Evolutionary conservation across 2,797 vertebrate species (phyloP).

Genomic region (Myotis vivesi): DNA sequence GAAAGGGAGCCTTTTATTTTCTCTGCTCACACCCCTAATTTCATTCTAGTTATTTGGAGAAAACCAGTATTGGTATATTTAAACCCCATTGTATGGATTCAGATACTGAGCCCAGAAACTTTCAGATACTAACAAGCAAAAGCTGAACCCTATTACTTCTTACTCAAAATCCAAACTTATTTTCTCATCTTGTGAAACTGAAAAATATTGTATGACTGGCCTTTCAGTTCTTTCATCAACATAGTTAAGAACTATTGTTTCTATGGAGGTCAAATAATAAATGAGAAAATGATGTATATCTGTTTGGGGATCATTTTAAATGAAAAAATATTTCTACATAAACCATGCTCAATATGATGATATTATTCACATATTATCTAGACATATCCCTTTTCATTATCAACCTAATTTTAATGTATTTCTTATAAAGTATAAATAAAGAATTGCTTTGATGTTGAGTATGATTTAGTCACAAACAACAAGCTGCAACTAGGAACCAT

Average conservation of each 20-base stretch:
- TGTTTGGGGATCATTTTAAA: not conserved
- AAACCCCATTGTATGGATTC: not conserved
- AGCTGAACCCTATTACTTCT: not conserved
- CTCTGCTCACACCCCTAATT: not conserved
- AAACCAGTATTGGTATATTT: not conserved
- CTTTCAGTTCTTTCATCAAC: not conserved
- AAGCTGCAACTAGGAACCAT: not conserved
- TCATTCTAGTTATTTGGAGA: not conserved
- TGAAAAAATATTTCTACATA: not conserved
- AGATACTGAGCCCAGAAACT: not conserved
- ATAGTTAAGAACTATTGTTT: not conserved
- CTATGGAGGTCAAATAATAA: not conserved
- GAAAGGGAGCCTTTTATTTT: accelerated
- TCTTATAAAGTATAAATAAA: not conserved
- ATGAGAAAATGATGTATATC: not conserved
- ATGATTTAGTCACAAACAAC: not conserved
- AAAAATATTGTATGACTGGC: not conserved
- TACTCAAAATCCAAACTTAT: not conserved
- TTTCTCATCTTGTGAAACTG: not conserved
- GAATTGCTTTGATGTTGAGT: not conserved
- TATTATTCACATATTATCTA: not conserved
- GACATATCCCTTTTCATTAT: not conserved
- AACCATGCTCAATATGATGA: not conserved
- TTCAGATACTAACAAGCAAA: not conserved
- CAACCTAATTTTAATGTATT: not conserved